Evolutionary conservation across 92 coral and sea anemone species (phyloP), one percentile per base, ranked within the genome.

Genomic region (Heteractis magnifica): DNA sequence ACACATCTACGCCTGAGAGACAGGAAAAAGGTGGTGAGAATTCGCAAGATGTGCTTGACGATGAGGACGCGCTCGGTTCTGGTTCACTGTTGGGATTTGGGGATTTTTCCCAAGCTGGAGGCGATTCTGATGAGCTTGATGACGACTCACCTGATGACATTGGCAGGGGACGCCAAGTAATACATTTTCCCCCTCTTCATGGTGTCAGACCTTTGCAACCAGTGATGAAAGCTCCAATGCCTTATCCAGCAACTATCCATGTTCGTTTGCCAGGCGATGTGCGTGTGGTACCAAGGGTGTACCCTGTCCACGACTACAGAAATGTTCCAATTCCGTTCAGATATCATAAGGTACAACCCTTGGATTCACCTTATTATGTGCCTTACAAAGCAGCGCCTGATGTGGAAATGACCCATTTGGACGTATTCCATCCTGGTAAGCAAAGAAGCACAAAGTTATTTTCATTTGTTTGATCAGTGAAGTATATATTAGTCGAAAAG

Each of bases 401-500:
- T 65, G 85, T 83, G 14, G 80, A 53, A 8, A 87, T 80, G 49
- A 78, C 84, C 15, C 90, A 92, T 20, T 77, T 92, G 59, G 84
- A 92, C 51, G 92, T 92, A 3, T 87, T 76, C 44, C 88, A 92
- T 62, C 91, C 95, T 56, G 91, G 95, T 92, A 56, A 53, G 94
- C 76, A 49, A 34, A 21, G 58, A 72, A 72, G 13, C 26, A 3
- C 26, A 23, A 10, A 72, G 49, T 19, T 13, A 13, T 19, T 10
- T 10, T 20, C 44, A 34, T 34, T 34, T 2, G 44, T 34, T 34
- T 34, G 44, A 2, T 34, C 44, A 34, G 44, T 34, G 44, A 34
- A 34, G 44, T 34, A 34, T 34, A 34, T 26, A 26, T 26, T 26
- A 26, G 0, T 26, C 34, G 34, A 26, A 26, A 26, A 26, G 34